Percentiles rank a stretch among this genome's conserved stretches.
phyloP scores from a whole-genome alignment of 2,888 invertebrate species.

The Cosmia trapezina region DNA sequence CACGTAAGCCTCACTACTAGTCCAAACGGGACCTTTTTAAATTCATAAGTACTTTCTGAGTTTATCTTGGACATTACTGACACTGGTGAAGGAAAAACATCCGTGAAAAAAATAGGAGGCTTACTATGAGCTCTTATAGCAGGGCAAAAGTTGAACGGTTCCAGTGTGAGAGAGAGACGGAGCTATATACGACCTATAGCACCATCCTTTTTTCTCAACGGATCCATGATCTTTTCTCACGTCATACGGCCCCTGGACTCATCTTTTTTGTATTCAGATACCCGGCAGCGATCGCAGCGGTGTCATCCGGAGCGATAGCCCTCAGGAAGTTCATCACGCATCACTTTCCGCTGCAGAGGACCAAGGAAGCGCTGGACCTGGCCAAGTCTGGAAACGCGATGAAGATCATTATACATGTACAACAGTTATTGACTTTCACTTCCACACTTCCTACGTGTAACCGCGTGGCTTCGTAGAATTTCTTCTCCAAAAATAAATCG shows the following conservation, averaged over 20 bases:
- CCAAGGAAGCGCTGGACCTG: slow-evolving; percentile 94
- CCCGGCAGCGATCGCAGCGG: slow-evolving; percentile 93
- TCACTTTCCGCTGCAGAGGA: slow-evolving; percentile 93
- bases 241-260: not conserved
- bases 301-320: slow-evolving; percentile 93
- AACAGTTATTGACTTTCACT: slow-evolving; percentile 64
- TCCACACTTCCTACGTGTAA: not conserved
- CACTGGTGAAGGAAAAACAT: too few relatives aligned
- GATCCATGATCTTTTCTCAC: too few relatives aligned
- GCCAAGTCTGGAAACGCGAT: slow-evolving; percentile 94
- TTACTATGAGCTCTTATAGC: too few relatives aligned
- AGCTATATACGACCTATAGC: too few relatives aligned
- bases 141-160: too few relatives aligned
- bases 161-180: too few relatives aligned
- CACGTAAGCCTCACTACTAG: slow-evolving; percentile 90
- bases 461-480: too few relatives aligned
- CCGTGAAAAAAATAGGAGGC: too few relatives aligned
- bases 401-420: slow-evolving; percentile 96
- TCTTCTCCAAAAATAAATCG: not conserved
- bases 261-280: slow-evolving; percentile 89
- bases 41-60: too few relatives aligned
- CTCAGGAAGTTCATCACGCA: slow-evolving; percentile 95
- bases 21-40: too few relatives aligned
- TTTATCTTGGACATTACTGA: too few relatives aligned
- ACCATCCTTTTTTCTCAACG: too few relatives aligned